phyloP scores from a whole-genome alignment of 2,113 vertebrate genomes.

The Myotis brandtii region DNA sequence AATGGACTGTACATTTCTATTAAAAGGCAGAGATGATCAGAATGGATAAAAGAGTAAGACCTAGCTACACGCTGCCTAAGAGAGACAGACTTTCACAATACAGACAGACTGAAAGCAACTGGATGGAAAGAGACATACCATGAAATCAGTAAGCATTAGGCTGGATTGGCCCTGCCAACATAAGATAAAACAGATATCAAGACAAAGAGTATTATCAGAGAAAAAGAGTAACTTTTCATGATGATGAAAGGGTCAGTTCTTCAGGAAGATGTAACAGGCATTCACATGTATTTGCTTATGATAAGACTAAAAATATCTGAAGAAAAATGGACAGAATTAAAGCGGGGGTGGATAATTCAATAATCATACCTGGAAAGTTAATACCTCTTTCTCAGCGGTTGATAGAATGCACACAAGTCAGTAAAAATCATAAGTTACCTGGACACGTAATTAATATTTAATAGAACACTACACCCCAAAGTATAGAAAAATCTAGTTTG shows the following conservation, averaged over 20 bases:
- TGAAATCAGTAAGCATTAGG: background rate
- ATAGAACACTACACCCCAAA: background rate
- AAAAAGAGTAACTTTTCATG: background rate
- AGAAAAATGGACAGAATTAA: constrained; percentile 7
- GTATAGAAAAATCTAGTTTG: constrained; percentile 48
- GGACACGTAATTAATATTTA: background rate
- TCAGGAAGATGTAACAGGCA: background rate
- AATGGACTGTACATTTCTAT: background rate
- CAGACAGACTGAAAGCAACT: background rate
- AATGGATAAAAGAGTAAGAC: background rate
- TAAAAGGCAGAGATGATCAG: background rate
- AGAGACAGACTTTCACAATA: background rate
- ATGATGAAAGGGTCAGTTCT: background rate
- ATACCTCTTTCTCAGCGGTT: background rate
- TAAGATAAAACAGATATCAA: background rate
- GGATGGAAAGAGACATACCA: background rate
- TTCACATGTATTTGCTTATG: background rate
- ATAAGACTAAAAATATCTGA: background rate
- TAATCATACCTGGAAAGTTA: background rate
- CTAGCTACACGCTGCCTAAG: background rate
- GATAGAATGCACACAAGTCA: background rate
- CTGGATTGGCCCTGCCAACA: background rate
- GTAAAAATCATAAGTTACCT: background rate
- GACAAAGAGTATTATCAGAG: background rate
- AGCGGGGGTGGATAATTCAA: background rate